Conservation (phyloP, 2,113 vertebrate species). For the Garra rufa region DNA sequence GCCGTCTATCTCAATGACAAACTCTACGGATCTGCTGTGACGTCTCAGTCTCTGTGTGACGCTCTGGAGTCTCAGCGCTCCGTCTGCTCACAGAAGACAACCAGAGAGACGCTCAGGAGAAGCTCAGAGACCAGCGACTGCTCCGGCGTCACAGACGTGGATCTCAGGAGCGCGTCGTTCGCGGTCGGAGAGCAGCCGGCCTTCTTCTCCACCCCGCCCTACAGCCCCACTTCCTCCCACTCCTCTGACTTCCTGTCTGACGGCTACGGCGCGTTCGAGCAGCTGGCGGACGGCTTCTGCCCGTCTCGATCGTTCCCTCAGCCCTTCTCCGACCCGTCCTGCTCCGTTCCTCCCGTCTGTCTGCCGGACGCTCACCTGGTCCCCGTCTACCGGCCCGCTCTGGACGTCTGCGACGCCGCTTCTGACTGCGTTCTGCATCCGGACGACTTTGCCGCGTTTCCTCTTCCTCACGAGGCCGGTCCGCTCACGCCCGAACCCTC, state of each 20-base stretch:
- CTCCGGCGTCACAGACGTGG: no score
- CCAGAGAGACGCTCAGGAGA: slow-evolving; percentile 49
- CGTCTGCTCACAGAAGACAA: slow-evolving; percentile 61
- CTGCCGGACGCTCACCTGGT: slow-evolving; percentile 66
- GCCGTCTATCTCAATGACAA: slow-evolving; percentile 70
- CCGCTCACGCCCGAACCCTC: slow-evolving; percentile 62
- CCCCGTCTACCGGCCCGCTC: slow-evolving; percentile 64
- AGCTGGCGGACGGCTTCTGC: slow-evolving; percentile 61
- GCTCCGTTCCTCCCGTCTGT: slow-evolving; percentile 26
- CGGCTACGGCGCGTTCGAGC: slow-evolving; percentile 57
- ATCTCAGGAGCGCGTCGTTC: no score
- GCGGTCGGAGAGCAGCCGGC: no score
- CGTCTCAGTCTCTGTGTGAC: slow-evolving; percentile 35
- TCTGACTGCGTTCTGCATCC: slow-evolving; percentile 65
- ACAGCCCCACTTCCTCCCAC: slow-evolving; percentile 69
- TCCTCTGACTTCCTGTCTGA: slow-evolving; percentile 70
- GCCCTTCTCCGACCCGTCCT: neutral
- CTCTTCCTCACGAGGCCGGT: neutral
- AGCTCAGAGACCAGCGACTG: neutral
- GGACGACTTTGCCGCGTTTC: slow-evolving; percentile 61
- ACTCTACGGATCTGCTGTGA: slow-evolving; percentile 47
- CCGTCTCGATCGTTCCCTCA: slow-evolving; percentile 46
- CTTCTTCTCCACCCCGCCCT: slow-evolving; percentile 69
- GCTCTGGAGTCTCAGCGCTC: slow-evolving; percentile 37
- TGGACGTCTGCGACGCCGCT: slow-evolving; percentile 56